These are phyloP conservation scores for Acanthis flammea DNA, from an alignment of 2,797 vertebrate genomes.

Conservation along the genomic window DNA sequence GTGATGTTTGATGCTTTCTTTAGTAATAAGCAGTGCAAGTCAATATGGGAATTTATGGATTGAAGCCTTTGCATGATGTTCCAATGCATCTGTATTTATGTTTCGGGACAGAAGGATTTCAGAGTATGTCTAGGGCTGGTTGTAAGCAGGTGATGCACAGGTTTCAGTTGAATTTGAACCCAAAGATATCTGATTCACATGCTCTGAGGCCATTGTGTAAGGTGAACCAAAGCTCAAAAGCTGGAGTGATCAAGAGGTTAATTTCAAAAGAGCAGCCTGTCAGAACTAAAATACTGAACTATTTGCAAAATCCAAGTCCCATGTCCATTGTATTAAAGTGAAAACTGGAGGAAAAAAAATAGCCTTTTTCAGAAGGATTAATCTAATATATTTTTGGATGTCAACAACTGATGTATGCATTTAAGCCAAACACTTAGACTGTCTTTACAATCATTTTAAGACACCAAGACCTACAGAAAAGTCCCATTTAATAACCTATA, in stretches of 20 bases:
- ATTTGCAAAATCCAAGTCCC: background rate
- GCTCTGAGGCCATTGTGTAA: background rate
- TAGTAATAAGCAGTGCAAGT: background rate
- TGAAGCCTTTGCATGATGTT: background rate
- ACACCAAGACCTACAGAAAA: background rate
- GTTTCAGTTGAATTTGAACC: background rate
- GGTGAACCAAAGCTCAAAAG: background rate
- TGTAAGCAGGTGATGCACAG: background rate
- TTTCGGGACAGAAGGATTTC: background rate
- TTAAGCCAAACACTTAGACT: background rate
- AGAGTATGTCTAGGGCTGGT: background rate
- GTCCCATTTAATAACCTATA: background rate
- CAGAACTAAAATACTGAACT: background rate
- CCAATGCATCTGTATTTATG: background rate
- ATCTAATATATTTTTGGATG: background rate
- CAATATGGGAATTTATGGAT: background rate
- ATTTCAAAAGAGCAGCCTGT: background rate
- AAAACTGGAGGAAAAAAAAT: background rate
- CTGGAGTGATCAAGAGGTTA: background rate
- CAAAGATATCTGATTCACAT: background rate
- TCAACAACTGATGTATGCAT: background rate
- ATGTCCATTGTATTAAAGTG: background rate
- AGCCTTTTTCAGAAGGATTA: background rate
- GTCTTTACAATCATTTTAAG: background rate
- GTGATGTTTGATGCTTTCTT: background rate